Base-by-base conservation (phyloP, 2,797 vertebrate species). In the Petrocephalus sullivani region DNA sequence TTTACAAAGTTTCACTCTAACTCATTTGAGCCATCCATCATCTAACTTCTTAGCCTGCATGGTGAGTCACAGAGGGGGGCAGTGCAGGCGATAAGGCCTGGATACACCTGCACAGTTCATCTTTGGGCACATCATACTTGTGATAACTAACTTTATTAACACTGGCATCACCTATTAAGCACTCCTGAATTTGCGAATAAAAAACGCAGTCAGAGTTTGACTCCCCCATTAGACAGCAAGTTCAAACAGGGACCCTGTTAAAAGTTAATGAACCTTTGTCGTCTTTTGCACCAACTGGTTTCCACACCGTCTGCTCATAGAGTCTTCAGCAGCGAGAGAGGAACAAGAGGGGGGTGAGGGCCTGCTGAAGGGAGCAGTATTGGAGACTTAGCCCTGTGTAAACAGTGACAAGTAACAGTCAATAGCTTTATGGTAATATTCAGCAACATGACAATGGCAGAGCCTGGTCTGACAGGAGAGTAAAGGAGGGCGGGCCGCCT, bases 61-160 rank as follows among this genome's bases (percentile, higher is more conserved):
- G 12, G 64, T 6, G 28, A 71, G 28, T 37, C 64, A 6, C 4
- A 1, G 2, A 16, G 64, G 12, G 23, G 28, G 64, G 4, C 64
- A 71, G 28, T 1, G 64, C 0, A 37, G 12, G 1, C 12, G 12
- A 16, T 71, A 28, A 71, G 10, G 1, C 28, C 33, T 23, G 64
- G 28, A 4, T 33, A 28, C 64, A 10, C 1, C 23, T 64, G 61
- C 3, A 3, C 8, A 64, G 21, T 23, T 8, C 8, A 2, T 23
- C 21, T 64, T 21, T 2, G 92, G 94, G 94, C 95, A 94, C 93
- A 92, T 94, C 91, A 89, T 91, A 90, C 90, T 90, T 92, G 87
- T 95, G 95, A 96, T 96, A 95, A 94, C 93, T 94, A 95, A 96
- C 93, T 91, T 94, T 94, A 96, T 96, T 96, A 96, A 92, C 94